Percentiles rank a stretch among this genome's conserved stretches.
phyloP scores from a whole-genome alignment of 1,140 invertebrate species.

The Mamestra configurata region DNA sequence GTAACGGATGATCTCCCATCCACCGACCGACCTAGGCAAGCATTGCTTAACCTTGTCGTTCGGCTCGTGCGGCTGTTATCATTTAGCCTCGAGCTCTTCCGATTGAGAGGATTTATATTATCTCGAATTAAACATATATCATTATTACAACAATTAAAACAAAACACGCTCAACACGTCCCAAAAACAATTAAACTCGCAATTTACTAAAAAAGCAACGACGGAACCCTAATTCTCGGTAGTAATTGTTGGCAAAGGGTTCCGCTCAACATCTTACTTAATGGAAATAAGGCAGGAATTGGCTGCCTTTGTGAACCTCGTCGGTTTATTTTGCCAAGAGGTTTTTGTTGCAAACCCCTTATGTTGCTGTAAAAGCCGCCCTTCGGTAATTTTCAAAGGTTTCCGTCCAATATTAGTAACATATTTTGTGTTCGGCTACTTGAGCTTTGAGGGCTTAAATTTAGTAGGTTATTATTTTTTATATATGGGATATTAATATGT shows the following conservation, averaged over 20 bases:
- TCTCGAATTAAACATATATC: no score
- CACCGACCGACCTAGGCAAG: no score
- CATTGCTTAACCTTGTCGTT: no score
- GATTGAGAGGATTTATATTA: no score
- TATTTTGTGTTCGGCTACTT: neutral
- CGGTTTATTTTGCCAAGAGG: constrained; percentile 17
- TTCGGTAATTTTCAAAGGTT: constrained; percentile 10
- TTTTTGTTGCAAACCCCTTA: constrained; percentile 2
- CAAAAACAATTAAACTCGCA: neutral
- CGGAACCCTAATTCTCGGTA: constrained; percentile 23
- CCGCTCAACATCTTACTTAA: constrained; percentile 13
- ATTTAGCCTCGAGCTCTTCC: no score
- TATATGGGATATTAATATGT: neutral
- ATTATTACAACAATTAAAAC: neutral
- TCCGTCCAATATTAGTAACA: constrained; percentile 9
- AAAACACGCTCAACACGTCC: no score
- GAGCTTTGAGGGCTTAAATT: neutral
- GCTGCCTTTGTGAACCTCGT: neutral
- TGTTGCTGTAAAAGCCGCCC: neutral
- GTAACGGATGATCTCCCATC: no score
- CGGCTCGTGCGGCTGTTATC: no score
- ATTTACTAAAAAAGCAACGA: constrained; percentile 27
- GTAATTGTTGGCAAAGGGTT: constrained; percentile 26
- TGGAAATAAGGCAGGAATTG: constrained; percentile 29
- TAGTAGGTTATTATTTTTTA: neutral